Evolutionary conservation across 2,888 invertebrate genomes (phyloP).

Genomic region (Leptopilina myrica): DNA sequence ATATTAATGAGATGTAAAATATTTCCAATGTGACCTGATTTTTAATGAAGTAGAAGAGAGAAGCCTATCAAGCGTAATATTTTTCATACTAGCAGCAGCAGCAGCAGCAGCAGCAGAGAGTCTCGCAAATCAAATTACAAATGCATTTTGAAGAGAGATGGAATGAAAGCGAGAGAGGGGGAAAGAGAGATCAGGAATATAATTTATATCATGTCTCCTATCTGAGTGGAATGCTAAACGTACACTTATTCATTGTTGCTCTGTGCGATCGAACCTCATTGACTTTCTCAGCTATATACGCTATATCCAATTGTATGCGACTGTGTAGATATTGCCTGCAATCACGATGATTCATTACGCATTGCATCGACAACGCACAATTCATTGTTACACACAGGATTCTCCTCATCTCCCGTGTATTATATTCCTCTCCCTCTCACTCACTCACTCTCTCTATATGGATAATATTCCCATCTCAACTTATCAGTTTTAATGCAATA

Average conservation of each 20-base stretch:
- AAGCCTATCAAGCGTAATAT: neutral
- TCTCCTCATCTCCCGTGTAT: conserved; percentile 1
- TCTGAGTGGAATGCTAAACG: conserved; percentile 37
- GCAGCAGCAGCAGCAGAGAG: neutral
- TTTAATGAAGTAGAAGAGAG: conserved; percentile 1
- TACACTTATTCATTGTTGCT: conserved; percentile 34
- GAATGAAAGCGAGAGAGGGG: neutral
- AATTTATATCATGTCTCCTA: conserved; percentile 23
- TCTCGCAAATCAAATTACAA: conserved; percentile 29
- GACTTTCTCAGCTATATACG: conserved; percentile 33
- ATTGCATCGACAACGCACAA: conserved; percentile 27
- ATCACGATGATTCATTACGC: conserved; percentile 33
- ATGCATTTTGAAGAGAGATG: conserved; percentile 13
- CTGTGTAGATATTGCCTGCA: conserved; percentile 12
- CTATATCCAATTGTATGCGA: conserved; percentile 34
- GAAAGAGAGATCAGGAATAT: conserved; percentile 32
- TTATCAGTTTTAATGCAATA: conserved; percentile 30
- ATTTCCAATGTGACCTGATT: conserved; percentile 13
- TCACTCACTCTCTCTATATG: neutral
- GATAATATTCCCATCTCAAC: conserved; percentile 23
- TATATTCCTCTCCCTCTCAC: no score
- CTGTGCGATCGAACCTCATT: conserved; percentile 33
- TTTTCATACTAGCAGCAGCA: neutral
- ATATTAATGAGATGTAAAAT: neutral
- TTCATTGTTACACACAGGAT: conserved; percentile 30